Conservation (phyloP, 2,113 vertebrate genomes). For the Burhinus bistriatus region DNA sequence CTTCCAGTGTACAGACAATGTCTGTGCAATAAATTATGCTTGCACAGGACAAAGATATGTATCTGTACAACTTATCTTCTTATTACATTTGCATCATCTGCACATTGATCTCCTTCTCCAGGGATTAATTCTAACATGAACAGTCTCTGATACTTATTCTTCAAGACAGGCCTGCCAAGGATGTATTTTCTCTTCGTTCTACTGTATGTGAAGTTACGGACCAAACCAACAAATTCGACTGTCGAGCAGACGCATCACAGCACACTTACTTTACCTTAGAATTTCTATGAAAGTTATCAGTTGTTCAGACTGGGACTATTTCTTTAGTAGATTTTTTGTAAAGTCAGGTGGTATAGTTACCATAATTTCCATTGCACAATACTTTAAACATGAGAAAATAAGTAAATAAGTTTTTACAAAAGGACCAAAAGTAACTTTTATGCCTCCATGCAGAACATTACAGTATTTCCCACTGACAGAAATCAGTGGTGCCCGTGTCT, state of each 20-base stretch:
- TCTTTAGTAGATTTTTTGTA: neutral
- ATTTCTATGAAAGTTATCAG: neutral
- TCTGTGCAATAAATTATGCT: neutral
- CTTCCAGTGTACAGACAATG: neutral
- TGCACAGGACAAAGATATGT: neutral
- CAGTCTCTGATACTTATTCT: neutral
- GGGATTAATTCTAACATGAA: constrained; percentile 8
- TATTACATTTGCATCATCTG: neutral
- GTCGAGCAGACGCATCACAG: fast-evolving
- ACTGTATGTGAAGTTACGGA: neutral
- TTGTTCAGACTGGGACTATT: neutral
- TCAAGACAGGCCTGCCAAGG: neutral
- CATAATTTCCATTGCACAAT: neutral
- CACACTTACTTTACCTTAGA: neutral
- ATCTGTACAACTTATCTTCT: constrained; percentile 1
- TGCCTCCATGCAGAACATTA: neutral
- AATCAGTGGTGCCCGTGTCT: neutral
- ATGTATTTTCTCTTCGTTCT: neutral
- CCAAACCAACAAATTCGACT: neutral
- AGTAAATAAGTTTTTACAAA: neutral
- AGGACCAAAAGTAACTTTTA: neutral
- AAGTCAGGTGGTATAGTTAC: neutral
- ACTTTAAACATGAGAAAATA: neutral
- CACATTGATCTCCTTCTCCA: neutral
- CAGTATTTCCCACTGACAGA: neutral